Conservation (phyloP, 2,888 invertebrate genomes). For the Synanthedon myopaeformis region DNA sequence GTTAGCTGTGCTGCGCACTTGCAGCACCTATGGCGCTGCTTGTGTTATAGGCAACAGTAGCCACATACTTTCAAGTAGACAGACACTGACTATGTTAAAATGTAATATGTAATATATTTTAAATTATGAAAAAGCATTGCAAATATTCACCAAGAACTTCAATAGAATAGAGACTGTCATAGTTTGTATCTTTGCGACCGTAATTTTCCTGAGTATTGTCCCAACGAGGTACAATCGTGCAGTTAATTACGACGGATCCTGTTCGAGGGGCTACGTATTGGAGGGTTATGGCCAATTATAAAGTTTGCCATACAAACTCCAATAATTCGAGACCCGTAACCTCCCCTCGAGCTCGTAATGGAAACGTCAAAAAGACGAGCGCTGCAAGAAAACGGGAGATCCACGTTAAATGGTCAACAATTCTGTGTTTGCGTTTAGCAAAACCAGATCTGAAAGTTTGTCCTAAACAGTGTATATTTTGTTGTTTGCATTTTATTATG, state of each 20-base stretch:
- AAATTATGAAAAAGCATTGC: neutral
- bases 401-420: neutral
- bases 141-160: neutral
- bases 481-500: constrained; percentile 12
- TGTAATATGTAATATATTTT: constrained; percentile 3
- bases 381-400: neutral
- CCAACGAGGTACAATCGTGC: constrained; percentile 25
- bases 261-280: constrained; percentile 37
- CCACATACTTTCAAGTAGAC: too few relatives aligned
- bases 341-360: neutral
- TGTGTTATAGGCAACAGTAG: too few relatives aligned
- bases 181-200: neutral
- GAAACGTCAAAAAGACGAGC: neutral
- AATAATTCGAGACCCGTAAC: constrained; percentile 18
- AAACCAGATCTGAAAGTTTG: constrained; percentile 54
- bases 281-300: constrained; percentile 62
- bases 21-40: too few relatives aligned
- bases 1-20: too few relatives aligned
- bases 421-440: constrained; percentile 43
- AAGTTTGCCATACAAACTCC: constrained; percentile 44
- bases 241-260: constrained; percentile 47
- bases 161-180: too few relatives aligned
- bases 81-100: too few relatives aligned
- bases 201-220: neutral
- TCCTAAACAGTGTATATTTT: constrained; percentile 38